Percentiles rank a stretch among this genome's conserved stretches.
These are phyloP conservation scores for Laspeyria flexula DNA, from an alignment of 2,888 invertebrate species.

Conservation along the genomic window DNA sequence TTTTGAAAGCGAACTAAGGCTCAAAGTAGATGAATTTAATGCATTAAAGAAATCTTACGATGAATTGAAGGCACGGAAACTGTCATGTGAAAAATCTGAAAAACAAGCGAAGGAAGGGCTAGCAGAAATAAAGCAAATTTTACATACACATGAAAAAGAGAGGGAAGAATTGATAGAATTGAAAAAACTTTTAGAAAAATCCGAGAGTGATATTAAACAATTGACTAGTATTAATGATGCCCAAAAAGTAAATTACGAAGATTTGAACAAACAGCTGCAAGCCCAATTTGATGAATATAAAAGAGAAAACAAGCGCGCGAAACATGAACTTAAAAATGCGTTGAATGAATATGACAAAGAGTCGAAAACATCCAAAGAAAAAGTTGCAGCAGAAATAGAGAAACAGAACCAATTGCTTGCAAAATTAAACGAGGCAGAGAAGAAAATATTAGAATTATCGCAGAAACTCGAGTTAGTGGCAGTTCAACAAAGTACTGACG, in stretches of 20 bases:
- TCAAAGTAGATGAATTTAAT: conserved; percentile 67
- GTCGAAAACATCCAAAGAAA: conserved; percentile 70
- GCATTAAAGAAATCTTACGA: conserved; percentile 68
- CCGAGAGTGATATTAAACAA: conserved; percentile 79
- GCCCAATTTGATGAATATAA: conserved; percentile 75
- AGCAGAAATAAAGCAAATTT: conserved; percentile 69
- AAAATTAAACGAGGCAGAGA: conserved; percentile 70
- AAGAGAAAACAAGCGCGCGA: conserved; percentile 79
- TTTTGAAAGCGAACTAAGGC: conserved; percentile 63
- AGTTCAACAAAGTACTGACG: conserved; percentile 72
- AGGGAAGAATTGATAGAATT: conserved; percentile 75
- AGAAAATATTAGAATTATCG: conserved; percentile 66
- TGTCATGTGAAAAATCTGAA: background rate
- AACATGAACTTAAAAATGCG: conserved; percentile 83
- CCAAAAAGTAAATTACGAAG: conserved; percentile 80
- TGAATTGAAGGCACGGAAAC: conserved; percentile 53
- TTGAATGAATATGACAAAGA: conserved; percentile 84
- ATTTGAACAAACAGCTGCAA: conserved; percentile 77
- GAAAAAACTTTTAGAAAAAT: conserved; percentile 70
- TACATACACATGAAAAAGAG: conserved; percentile 69
- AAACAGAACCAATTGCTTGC: conserved; percentile 71
- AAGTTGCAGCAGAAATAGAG: conserved; percentile 67
- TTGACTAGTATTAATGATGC: conserved; percentile 78
- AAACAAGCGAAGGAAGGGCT: conserved; percentile 70
- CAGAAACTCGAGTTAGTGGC: conserved; percentile 76